Evolutionary conservation across 2,113 vertebrate genomes (phyloP).

Genomic region (Poeciliopsis prolifica): DNA sequence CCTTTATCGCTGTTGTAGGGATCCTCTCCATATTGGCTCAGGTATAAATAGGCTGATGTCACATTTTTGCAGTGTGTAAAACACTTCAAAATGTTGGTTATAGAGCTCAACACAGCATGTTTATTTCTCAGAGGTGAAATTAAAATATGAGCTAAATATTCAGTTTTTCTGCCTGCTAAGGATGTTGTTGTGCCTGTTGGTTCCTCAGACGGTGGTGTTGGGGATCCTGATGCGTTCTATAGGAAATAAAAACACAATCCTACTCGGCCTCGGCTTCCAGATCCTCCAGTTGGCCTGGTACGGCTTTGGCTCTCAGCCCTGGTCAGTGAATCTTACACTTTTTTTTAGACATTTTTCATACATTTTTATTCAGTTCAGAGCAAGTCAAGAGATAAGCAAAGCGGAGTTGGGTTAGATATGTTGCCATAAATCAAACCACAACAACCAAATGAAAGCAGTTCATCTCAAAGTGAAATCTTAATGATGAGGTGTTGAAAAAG

Average conservation of each 20-base stretch:
- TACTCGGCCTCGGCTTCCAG: conserved; percentile 90
- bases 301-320: conserved; percentile 91
- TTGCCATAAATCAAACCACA: not conserved
- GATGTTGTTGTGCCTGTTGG: not conserved
- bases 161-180: not conserved
- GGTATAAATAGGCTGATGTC: conserved; percentile 65
- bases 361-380: not conserved
- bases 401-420: not conserved
- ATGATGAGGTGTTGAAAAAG: not conserved
- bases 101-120: not conserved
- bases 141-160: not conserved
- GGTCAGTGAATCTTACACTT: conserved; percentile 77
- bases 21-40: conserved; percentile 92
- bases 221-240: conserved; percentile 91
- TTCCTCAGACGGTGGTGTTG: conserved; percentile 85
- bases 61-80: not conserved
- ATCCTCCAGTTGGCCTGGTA: conserved; percentile 94
- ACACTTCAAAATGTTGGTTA: not conserved
- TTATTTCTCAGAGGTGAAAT: not conserved
- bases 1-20: conserved; percentile 90
- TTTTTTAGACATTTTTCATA: not conserved
- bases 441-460: not conserved
- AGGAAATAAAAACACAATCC: conserved; percentile 93
- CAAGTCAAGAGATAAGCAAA: no score
- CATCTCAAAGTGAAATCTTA: not conserved